Evolutionary conservation across 1,140 invertebrate genomes (phyloP), one percentile per base, ranked within the genome.

Genomic region (Drosophila pachea): DNA sequence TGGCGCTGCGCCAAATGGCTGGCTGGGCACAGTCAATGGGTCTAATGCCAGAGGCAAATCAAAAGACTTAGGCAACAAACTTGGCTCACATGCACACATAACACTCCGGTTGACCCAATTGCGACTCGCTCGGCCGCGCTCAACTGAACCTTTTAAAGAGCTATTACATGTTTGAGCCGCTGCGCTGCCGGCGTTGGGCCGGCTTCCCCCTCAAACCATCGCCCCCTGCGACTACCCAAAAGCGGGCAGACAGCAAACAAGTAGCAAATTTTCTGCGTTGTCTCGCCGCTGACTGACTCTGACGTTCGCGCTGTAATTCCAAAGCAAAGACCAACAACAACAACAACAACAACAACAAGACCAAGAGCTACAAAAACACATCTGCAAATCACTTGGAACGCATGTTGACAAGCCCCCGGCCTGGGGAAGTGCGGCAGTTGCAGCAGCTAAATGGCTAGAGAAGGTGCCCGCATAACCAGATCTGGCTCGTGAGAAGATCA

Each of bases 101-200:
- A 84, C 81, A 86, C 81, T 81, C 74, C 72, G 22, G 70, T 64
- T 84, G 81, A 86, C 81, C 81, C 81, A 84, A 84, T 84, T 84
- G 58, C 59, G 35, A 38, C 31, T 22, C 22, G 47, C 38, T 64
- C 65, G 71, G 68, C 70, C 75, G 78, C 75, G 74, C 73, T 73
- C 70, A 72, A 68, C 49, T 79, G 65, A 81, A 84, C 81, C 81
- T 84, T 84, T 84, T 84, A 86, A 84, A 86, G 81, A 81, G 81
- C 81, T 86, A 81, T 84, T 84, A 84, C 81, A 81, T 77, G 81
- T 77, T 68, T 73, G 56, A 76, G 64, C 53, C 60, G 43, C 40
- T 73, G 70, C 38, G n/a, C n/a, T n/a, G n/a, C n/a, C n/a, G 56
- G 70, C 38, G 60, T 40, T 56, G 45, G 60, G 60, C 52, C 36